A percentile compares a stretch with the other conserved stretches of the same genome.
These are phyloP conservation scores for Antheraea mylitta DNA, from an alignment of 1,140 invertebrate species.

Conservation along the genomic window DNA sequence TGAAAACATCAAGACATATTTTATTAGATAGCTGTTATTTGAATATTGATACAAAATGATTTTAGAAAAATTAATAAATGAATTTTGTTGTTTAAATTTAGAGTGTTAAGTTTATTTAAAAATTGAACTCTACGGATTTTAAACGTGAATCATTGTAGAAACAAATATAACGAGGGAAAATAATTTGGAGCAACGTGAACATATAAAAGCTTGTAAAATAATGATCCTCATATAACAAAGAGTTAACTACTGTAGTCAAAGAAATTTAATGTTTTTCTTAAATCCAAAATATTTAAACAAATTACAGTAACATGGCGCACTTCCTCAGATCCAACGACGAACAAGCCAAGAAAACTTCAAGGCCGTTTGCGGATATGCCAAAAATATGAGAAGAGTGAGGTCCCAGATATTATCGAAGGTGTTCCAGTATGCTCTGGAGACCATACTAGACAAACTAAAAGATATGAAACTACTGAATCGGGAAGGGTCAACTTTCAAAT, in stretches of 20 bases:
- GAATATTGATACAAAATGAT: not conserved
- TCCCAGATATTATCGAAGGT: slow-evolving; percentile 76
- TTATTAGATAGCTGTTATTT: not conserved
- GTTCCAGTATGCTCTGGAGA: slow-evolving; percentile 73
- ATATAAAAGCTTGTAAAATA: not conserved
- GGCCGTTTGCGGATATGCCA: slow-evolving; percentile 59
- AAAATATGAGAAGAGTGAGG: slow-evolving; percentile 73
- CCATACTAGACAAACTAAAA: slow-evolving; percentile 38
- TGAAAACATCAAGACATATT: not conserved
- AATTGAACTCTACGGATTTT: no score
- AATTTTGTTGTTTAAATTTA: no score
- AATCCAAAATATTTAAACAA: not conserved
- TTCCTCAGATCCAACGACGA: slow-evolving; percentile 62
- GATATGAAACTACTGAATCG: slow-evolving; percentile 23
- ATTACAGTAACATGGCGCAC: not conserved
- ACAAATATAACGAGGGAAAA: no score
- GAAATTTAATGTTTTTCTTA: not conserved
- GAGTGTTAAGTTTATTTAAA: no score
- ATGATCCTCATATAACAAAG: not conserved
- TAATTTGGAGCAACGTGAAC: no score
- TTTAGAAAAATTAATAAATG: not conserved
- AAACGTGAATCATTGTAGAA: no score
- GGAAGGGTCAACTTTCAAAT: slow-evolving; percentile 55
- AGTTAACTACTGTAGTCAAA: not conserved
- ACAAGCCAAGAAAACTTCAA: slow-evolving; percentile 64